These are phyloP conservation scores for Seriola rivoliana DNA, from an alignment of 2,113 vertebrate genomes.

Conservation along the genomic window DNA sequence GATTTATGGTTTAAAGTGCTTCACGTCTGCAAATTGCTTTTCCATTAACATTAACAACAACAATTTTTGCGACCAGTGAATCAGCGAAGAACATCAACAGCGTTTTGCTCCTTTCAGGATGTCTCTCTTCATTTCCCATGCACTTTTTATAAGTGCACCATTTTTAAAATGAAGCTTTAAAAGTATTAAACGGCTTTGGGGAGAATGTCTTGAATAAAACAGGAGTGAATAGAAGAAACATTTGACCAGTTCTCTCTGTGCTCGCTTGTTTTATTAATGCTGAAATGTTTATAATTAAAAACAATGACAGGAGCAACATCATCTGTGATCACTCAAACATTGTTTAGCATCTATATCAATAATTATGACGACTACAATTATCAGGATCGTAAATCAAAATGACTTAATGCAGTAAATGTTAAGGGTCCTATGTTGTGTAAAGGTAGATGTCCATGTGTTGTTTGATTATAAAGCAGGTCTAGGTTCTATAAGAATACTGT, in stretches of 20 bases:
- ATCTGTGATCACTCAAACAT: background rate
- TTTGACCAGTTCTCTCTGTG: background rate
- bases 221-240: background rate
- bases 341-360: background rate
- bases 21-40: conserved; percentile 59
- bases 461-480: no score
- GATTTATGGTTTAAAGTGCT: conserved; percentile 52
- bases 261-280: no score
- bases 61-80: conserved; percentile 44
- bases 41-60: conserved; percentile 61
- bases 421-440: no score
- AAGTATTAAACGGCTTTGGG: conserved; percentile 32
- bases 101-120: background rate
- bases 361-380: background rate
- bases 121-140: conserved; percentile 13
- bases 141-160: conserved; percentile 1
- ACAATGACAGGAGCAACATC: background rate
- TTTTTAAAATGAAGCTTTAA: background rate
- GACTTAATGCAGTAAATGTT: background rate
- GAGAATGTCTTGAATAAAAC: background rate
- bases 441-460: no score
- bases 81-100: conserved; percentile 23
- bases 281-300: background rate
- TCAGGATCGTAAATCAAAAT: background rate
- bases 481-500: no score